Base-by-base conservation (phyloP, 2,888 invertebrate species). In the Pollenia griseotomentosa region DNA sequence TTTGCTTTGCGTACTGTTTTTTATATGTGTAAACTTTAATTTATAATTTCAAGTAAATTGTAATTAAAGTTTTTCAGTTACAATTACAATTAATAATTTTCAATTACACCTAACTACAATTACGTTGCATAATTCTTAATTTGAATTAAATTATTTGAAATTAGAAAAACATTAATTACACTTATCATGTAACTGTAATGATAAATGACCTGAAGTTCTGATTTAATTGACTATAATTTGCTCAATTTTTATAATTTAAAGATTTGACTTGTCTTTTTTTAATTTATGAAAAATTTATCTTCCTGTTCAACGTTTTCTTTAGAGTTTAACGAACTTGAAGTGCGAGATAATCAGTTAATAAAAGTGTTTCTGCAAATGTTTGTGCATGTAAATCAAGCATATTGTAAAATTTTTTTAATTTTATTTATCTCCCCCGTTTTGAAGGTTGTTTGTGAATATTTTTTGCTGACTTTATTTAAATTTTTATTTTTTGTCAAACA, bases 271-370 rank as follows among this genome's bases (percentile, higher is more conserved):
- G 33, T 33, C 33, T 33, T 33, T 6, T 6, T 33, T 42, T 61
- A 40, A 33, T 40, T n/a, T 16, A 48, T 71, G 2, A 40, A 55
- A 42, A 10, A 42, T 33, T 77, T 46, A 16, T 57, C 1, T n/a
- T 42, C 8, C 12, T 19, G 8, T 0, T 77, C 51, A 66, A 66
- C 63, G 66, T 33, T 57, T 53, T 8, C n/a, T 57, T 46, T 33
- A 10, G 16, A 57, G 78, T 78, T 66, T 55, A 68, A 66, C 46
- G 57, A 66, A 78, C 66, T 77, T 77, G 8, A 63, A 14, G 12
- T 14, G 53, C 19, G 23, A 59, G 14, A 4, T 19, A n/a, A n/a
- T 11, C 7, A 1, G 12, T 0, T n/a, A 11, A 19, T 40, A 57
- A 53, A 78, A 57, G 16, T 68, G 59, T 51, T 55, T 68, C 9